A percentile compares a stretch with the other conserved stretches of the same genome.
Evolutionary conservation across 2,797 vertebrate species (phyloP).

Genomic region (Carcharodon carcharias): DNA sequence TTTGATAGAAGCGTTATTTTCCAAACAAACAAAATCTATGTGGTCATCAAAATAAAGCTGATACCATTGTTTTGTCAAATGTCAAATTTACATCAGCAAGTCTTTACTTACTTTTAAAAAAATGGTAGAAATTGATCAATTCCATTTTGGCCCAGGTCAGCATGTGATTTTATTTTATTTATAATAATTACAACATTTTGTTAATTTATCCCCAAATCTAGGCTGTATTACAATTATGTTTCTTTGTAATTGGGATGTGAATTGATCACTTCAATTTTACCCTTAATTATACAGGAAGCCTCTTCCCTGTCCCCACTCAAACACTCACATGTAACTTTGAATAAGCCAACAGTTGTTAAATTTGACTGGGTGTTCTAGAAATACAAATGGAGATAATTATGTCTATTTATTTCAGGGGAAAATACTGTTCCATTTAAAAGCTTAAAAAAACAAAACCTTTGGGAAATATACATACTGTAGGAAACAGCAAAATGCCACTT

Average conservation of each 20-base stretch:
- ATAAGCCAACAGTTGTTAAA: not conserved
- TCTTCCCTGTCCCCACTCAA: not conserved
- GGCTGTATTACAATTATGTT: not conserved
- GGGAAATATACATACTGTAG: not conserved
- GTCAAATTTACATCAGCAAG: not conserved
- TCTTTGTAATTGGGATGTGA: not conserved
- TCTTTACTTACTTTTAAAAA: not conserved
- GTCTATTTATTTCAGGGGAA: not conserved
- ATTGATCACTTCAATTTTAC: not conserved
- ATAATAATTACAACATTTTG: not conserved
- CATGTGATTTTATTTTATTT: not conserved
- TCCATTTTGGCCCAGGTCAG: not conserved
- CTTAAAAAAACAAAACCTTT: not conserved
- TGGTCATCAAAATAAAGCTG: not conserved
- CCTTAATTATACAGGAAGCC: not conserved
- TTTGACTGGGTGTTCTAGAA: not conserved
- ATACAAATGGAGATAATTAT: conserved; percentile 12
- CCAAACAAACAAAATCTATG: not conserved
- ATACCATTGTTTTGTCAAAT: not conserved
- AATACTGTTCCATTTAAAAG: not conserved
- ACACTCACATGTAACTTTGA: not conserved
- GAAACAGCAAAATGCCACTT: conserved; percentile 5
- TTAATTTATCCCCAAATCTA: not conserved
- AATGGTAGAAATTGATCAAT: not conserved
- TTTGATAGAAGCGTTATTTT: not conserved